Evolutionary conservation across 1,140 invertebrate species (phyloP).

Genomic region (Musca domestica): DNA sequence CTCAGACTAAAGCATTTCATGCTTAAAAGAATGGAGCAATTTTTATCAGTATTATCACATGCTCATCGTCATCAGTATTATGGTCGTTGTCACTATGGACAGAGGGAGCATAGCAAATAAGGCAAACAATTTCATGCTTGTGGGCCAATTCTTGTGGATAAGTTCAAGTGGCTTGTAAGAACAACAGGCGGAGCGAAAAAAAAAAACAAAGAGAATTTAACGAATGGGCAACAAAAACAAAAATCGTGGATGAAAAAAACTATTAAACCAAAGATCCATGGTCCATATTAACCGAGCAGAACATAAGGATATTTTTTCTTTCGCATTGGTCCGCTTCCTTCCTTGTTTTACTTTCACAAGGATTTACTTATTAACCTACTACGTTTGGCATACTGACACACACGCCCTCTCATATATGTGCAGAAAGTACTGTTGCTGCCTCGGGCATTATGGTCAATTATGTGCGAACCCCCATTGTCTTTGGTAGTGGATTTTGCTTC

Average conservation of each 20-base stretch:
- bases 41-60: neutral
- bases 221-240: neutral
- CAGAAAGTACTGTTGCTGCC: neutral
- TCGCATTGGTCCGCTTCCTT: too few species aligned
- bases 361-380: conserved; percentile 8
- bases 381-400: neutral
- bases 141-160: conserved; percentile 20
- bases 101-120: conserved; percentile 11
- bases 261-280: neutral
- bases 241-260: neutral
- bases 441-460: conserved; percentile 36
- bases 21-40: too few species aligned
- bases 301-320: too few species aligned
- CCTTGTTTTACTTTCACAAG: too few species aligned
- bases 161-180: conserved; percentile 19
- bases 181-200: conserved; percentile 1
- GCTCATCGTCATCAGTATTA: neutral
- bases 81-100: neutral
- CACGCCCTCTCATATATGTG: neutral
- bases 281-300: neutral
- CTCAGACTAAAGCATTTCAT: too few species aligned
- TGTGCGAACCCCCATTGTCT: conserved; percentile 41
- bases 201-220: neutral
- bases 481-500: too few species aligned
- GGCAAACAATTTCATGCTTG: conserved; percentile 18